Evolutionary conservation across 1,140 invertebrate species (phyloP).

Genomic region (Neotoxoptera formosana): DNA sequence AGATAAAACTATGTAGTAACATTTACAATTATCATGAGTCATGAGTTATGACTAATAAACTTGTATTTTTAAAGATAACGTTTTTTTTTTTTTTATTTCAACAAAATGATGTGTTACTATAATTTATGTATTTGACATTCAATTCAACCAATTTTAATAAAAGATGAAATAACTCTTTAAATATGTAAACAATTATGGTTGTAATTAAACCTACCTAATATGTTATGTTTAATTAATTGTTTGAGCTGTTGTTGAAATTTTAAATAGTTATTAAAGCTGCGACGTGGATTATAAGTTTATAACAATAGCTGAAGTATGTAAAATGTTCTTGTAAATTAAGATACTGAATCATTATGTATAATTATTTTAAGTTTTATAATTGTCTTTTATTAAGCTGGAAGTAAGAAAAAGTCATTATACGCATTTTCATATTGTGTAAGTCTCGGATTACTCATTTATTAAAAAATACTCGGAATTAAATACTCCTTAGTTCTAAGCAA

Average conservation of each 20-base stretch:
- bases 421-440: neutral
- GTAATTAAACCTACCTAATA: neutral
- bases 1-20: neutral
- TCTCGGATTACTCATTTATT: neutral
- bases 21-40: neutral
- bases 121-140: neutral
- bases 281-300: neutral
- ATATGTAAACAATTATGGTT: neutral
- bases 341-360: neutral
- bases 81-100: neutral
- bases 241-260: neutral
- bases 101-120: neutral
- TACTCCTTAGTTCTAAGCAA: neutral
- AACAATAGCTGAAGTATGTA: neutral
- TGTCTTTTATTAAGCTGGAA: neutral
- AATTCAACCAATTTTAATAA: neutral
- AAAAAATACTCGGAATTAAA: neutral
- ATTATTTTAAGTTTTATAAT: neutral
- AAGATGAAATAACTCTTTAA: neutral
- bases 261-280: neutral
- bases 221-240: neutral
- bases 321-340: neutral
- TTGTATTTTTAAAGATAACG: neutral
- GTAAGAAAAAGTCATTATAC: neutral
- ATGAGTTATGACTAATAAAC: too few relatives aligned